phyloP scores from a whole-genome alignment of 2,888 invertebrate genomes.

The Nineta flava region DNA sequence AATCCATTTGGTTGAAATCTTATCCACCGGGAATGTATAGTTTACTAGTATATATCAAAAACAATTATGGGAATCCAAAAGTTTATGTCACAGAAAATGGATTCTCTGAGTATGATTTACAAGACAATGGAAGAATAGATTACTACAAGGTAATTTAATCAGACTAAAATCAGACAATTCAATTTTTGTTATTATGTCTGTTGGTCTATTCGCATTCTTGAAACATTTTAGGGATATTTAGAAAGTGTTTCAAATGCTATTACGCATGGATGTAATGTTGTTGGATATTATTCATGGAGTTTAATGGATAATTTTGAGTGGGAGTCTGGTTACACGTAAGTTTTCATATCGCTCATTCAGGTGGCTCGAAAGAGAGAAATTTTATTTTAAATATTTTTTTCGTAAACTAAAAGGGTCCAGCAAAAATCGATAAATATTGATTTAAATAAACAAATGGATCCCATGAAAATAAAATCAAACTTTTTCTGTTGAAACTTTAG shows the following conservation, averaged over 20 bases:
- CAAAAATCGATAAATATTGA: no score
- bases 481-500: no score
- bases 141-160: slow-evolving; percentile 10
- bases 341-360: no score
- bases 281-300: slow-evolving; percentile 42
- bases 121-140: slow-evolving; percentile 9
- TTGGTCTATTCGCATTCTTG: background rate
- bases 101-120: slow-evolving; percentile 1
- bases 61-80: slow-evolving; percentile 4
- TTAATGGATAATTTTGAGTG: slow-evolving; percentile 52
- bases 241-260: slow-evolving; percentile 29
- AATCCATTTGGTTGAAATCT: background rate
- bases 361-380: no score
- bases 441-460: no score
- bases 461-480: no score
- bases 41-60: slow-evolving; percentile 7
- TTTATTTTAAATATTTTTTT: no score
- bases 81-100: slow-evolving; percentile 11
- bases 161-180: no score
- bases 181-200: no score
- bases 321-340: slow-evolving; percentile 38
- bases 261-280: slow-evolving; percentile 30
- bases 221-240: background rate
- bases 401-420: no score
- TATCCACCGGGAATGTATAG: slow-evolving; percentile 7